Evolutionary conservation across 2,797 vertebrate genomes (phyloP).

Genomic region (Ceryle rudis): DNA sequence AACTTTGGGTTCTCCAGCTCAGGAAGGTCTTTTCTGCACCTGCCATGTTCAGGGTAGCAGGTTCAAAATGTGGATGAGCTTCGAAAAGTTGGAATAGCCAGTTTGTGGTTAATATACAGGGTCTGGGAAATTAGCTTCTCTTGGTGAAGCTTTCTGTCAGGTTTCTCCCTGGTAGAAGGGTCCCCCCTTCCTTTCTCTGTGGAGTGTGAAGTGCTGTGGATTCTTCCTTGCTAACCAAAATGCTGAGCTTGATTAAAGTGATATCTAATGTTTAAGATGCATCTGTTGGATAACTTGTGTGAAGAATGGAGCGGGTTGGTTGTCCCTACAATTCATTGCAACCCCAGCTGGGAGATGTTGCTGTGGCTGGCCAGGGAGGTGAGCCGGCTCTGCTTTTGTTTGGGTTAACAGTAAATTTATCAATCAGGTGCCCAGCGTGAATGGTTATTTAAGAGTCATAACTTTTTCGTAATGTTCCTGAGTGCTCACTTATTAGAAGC

Average conservation of each 20-base stretch:
- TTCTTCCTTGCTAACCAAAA: not conserved
- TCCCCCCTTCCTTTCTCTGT: not conserved
- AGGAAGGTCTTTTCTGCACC: not conserved
- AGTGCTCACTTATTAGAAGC: slow-evolving; percentile 22
- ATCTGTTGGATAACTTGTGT: not conserved
- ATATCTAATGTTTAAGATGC: fast-evolving
- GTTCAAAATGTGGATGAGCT: not conserved
- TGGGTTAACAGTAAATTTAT: not conserved
- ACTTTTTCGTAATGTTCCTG: not conserved
- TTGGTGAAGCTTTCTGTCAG: not conserved
- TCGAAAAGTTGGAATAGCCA: not conserved
- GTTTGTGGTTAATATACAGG: fast-evolving
- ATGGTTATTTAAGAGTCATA: not conserved
- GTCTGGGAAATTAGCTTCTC: not conserved
- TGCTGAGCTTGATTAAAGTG: not conserved
- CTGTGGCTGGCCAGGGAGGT: not conserved
- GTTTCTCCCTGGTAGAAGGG: not conserved
- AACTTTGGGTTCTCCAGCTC: not conserved
- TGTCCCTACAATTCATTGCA: fast-evolving
- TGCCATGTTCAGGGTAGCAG: not conserved
- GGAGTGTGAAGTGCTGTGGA: not conserved
- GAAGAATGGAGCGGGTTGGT: not conserved
- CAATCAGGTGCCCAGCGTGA: not conserved
- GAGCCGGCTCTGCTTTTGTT: not conserved
- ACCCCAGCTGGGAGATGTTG: not conserved